Base-by-base conservation (phyloP, 2,113 vertebrate genomes). In the Columbina picui region DNA sequence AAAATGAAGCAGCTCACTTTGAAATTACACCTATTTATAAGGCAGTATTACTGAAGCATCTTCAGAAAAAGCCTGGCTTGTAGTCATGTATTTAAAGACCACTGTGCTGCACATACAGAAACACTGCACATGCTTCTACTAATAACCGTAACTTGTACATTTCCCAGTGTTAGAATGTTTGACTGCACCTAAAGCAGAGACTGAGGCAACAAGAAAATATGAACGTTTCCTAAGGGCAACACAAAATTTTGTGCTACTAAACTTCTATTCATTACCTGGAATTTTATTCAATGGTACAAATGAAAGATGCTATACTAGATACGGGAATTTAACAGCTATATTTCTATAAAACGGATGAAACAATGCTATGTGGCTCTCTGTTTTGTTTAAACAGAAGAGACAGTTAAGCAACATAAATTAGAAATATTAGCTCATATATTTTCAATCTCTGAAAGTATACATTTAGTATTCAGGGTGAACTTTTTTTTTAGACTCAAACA, bases 131-230 rank as follows among this genome's bases (percentile, higher is more conserved):
- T 13, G 34, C 15, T 64, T 49, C 10, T 61, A 74, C n/a, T 12
- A 49, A 13, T 15, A 69, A 81, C 13, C 0, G 0, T 39, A 84
- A 78, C 14, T 67, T 47, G 38, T 0, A 63, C 26, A 41, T n/a
- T 67, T 84, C 16, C 20, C 56, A 41, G 18, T 41, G 19, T 65
- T 34, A 36, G 5, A 52, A 84, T 15, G 18, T 55, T 60, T 89
- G 8, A 73, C 39, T 74, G 18, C 30, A 50, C 34, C 41, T 67
- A 23, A 67, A 75, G 6, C 11, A 14, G 9, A 67, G 7, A 57
- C 27, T 20, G 52, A 65, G 9, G 21, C 4, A 18, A 7, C 3
- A 67, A 14, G 77, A 80, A 75, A 64, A 80, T 5, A 55, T 0
- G 2, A 80, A 59, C 1, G 1, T 18, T 64, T 79, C 26, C 25